phyloP scores from a whole-genome alignment of 2,797 vertebrate species.

The Rhinella marina region DNA sequence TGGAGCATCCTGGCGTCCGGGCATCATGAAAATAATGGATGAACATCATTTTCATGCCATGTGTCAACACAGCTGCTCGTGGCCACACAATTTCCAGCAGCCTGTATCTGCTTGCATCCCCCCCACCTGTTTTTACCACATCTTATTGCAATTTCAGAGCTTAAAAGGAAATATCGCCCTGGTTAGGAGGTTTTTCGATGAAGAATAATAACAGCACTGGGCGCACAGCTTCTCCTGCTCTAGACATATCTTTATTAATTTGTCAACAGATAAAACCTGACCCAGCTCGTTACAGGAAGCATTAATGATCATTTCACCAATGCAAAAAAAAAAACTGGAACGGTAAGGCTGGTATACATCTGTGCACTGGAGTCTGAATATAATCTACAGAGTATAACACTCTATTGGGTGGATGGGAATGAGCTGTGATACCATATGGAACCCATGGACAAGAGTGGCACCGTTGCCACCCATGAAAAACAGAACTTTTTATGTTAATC shows the following conservation, averaged over 20 bases:
- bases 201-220: constrained; percentile 14
- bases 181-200: background rate
- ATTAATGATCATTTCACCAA: constrained; percentile 12
- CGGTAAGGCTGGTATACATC: background rate
- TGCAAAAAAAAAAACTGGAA: background rate
- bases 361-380: background rate
- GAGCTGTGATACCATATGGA: background rate
- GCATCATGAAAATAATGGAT: constrained; percentile 45
- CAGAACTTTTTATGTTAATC: no score
- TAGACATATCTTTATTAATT: constrained; percentile 7
- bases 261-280: constrained; percentile 8
- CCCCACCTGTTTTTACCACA: background rate
- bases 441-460: background rate
- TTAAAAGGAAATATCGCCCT: background rate
- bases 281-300: background rate
- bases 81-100: constrained; percentile 13
- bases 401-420: background rate
- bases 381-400: background rate
- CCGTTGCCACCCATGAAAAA: background rate
- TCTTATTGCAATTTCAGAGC: constrained; percentile 1
- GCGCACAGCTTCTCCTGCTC: background rate
- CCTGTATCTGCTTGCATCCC: background rate
- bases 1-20: constrained; percentile 44
- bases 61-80: constrained; percentile 46
- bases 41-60: constrained; percentile 42